phyloP scores from a whole-genome alignment of 1,140 invertebrate species.

The Trinorchestia longiramus region DNA sequence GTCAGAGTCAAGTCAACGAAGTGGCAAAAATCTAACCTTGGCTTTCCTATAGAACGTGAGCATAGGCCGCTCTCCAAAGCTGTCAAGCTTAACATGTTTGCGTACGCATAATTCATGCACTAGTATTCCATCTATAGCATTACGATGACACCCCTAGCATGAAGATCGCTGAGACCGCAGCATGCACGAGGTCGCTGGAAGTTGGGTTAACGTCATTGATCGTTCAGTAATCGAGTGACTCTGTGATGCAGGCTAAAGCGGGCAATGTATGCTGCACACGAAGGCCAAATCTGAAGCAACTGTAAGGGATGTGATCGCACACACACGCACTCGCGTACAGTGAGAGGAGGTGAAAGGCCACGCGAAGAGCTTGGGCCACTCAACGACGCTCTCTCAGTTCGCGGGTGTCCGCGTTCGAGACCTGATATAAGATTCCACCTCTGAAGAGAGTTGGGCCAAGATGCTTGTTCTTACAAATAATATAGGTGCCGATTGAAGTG shows the following conservation, averaged over 20 bases:
- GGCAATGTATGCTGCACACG: not conserved
- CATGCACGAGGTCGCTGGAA: not conserved
- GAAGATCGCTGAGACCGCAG: not conserved
- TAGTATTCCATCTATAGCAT: not conserved
- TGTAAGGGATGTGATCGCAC: not conserved
- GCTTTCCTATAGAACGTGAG: not conserved
- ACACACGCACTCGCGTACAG: not conserved
- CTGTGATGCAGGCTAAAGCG: not conserved
- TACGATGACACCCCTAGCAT: not conserved
- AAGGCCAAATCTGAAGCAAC: not conserved
- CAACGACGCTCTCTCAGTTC: not conserved
- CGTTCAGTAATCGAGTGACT: not conserved
- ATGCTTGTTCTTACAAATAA: not conserved
- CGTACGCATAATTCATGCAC: not conserved
- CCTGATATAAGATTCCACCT: not conserved
- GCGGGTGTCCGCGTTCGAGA: not conserved
- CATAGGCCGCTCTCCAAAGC: not conserved
- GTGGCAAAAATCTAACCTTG: not conserved
- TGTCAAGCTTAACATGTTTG: not conserved
- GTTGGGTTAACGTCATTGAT: not conserved
- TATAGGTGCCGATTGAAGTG: not conserved
- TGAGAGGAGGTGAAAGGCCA: constrained; percentile 32
- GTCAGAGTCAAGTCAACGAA: not conserved
- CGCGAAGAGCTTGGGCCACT: not conserved
- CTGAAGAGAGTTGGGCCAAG: not conserved